These are phyloP conservation scores for Rattus rattus DNA, from an alignment of 2,113 vertebrate species.

Conservation along the genomic window DNA sequence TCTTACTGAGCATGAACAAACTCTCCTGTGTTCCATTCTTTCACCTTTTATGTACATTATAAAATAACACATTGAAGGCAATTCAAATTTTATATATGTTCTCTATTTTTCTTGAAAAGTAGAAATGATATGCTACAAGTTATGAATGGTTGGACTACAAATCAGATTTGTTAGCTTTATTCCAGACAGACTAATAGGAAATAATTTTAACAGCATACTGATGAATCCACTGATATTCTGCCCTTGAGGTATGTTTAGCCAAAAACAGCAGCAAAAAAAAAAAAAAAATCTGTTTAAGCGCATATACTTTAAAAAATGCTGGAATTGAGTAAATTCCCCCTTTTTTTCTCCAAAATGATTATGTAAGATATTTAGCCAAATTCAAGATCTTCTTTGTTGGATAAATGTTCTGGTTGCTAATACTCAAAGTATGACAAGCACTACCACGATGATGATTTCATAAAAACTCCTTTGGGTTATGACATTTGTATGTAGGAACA, in stretches of 20 bases:
- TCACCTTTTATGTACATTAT: neutral
- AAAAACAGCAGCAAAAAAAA: neutral
- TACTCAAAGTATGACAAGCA: neutral
- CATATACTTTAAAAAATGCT: neutral
- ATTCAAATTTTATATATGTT: neutral
- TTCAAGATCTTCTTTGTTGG: neutral
- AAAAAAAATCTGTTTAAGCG: neutral
- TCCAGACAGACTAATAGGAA: neutral
- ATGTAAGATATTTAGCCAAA: neutral
- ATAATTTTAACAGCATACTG: neutral
- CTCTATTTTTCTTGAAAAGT: constrained; percentile 22
- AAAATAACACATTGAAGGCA: neutral
- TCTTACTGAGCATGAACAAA: neutral
- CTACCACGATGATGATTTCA: neutral
- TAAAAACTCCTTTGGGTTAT: constrained; percentile 25
- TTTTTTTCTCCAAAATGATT: neutral
- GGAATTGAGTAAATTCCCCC: neutral
- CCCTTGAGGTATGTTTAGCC: neutral
- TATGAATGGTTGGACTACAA: neutral
- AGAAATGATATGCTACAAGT: neutral
- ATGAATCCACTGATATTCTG: neutral
- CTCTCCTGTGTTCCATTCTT: neutral
- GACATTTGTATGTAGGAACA: constrained; percentile 32
- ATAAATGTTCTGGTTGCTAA: neutral
- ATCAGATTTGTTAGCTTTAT: neutral